Conservation (phyloP, 2,797 vertebrate species). For the Peromyscus aztecus region DNA sequence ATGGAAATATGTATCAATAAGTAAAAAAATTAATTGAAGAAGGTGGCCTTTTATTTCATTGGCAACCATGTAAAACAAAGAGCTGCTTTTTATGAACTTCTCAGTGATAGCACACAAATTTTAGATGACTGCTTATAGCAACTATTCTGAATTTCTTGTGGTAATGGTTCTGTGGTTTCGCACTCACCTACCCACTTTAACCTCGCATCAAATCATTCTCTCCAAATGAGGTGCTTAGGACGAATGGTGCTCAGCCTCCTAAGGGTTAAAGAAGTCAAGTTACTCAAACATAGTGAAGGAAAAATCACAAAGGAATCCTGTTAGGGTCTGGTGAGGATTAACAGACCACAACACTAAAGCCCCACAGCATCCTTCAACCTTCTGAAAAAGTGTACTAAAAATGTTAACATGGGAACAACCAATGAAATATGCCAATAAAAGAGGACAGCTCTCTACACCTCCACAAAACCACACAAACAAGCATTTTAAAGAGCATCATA, state of each 20-base stretch:
- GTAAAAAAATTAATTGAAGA: neutral
- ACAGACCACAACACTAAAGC: constrained; percentile 85
- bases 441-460: constrained; percentile 84
- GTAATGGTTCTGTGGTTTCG: neutral
- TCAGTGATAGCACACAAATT: neutral
- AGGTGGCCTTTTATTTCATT: neutral
- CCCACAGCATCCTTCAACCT: constrained; percentile 85
- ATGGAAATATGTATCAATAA: neutral
- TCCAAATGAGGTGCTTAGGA: neutral
- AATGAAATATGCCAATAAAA: constrained; percentile 88
- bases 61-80: constrained; percentile 2
- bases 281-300: constrained; percentile 65
- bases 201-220: neutral
- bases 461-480: constrained; percentile 84
- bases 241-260: neutral
- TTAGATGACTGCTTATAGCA: neutral
- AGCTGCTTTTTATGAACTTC: constrained; percentile 4
- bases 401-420: constrained; percentile 86
- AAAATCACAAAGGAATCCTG: constrained; percentile 78
- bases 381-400: constrained; percentile 83
- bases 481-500: constrained; percentile 83
- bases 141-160: neutral
- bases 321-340: constrained; percentile 86
- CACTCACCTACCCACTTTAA: neutral
- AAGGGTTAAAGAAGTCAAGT: constrained; percentile 84